Base-by-base conservation (phyloP, 1,140 invertebrate species). In the Harpegnathos saltator region DNA sequence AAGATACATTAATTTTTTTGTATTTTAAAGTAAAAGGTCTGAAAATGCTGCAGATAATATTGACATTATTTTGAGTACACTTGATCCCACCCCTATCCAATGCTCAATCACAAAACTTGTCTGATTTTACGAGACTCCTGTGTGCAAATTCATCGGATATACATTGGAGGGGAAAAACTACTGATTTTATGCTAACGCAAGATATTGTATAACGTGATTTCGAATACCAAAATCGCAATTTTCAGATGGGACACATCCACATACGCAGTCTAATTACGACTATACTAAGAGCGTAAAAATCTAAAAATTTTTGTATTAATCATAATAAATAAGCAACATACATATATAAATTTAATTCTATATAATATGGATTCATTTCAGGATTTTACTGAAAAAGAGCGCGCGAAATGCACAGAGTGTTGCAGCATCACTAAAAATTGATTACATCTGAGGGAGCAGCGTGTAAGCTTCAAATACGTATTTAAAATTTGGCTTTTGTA, bases 241-340 rank as follows among this genome's bases (percentile, higher is more conserved):
- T 59, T 56, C 19, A 56, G 56, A 84, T 74, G 63, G 71, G 83
- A 83, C 74, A 61, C 75, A 84, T 83, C 78, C n/a, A 75, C 77
- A 83, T 86, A 74, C 73, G 84, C 69, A 87, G 29, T 89, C 84
- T 89, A 90, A 89, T 87, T 89, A 86, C 83, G 58, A 85, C 85
- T 90, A 90, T 84, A 90, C 81, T 89, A 89, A 83, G 71, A 87
- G 89, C 82, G 80, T 89, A 88, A 89, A 91, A 92, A 89, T 83
- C 89, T 92, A 91, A 85, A 92, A 92, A 89, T 87, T 61, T 81
- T 87, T 56, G 65, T 86, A 87, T 90, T 82, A 85, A 56, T 89
- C 85, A 91, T 85, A 93, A 92, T 93, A 92, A 93, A 92, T 93
- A 93, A 92, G 91, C 89, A 89, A 89, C 85, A 83, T 89, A 91